Evolutionary conservation across 92 coral and sea anemone genomes (phyloP).

Genomic region (Isaurus tuberculatus): DNA sequence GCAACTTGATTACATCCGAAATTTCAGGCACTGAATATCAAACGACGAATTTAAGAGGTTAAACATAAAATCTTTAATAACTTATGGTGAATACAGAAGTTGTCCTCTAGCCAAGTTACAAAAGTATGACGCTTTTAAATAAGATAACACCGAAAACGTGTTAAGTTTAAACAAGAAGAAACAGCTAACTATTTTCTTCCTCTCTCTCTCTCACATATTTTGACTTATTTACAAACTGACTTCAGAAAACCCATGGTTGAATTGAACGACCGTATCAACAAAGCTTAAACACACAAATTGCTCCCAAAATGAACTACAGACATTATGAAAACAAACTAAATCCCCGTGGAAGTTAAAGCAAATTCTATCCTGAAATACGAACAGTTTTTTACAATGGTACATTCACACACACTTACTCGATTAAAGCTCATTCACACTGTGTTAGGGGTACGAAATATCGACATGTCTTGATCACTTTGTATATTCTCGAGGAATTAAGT

Average conservation of each 20-base stretch:
- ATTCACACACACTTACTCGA: conserved; percentile 26
- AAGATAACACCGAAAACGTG: conserved; percentile 36
- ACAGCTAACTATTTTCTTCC: conserved; percentile 1
- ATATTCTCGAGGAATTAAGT: conserved; percentile 49
- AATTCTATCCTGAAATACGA: conserved; percentile 5
- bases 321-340: conserved; percentile 6
- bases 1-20: conserved; percentile 20
- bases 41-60: conserved; percentile 50
- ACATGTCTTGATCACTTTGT: conserved; percentile 56
- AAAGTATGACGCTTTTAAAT: conserved; percentile 72
- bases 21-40: conserved; percentile 67
- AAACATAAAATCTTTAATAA: conserved; percentile 80
- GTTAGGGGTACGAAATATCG: conserved; percentile 28
- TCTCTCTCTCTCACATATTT: conserved; percentile 34
- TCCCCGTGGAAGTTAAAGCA: conserved; percentile 20
- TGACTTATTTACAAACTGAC: conserved; percentile 66
- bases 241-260: conserved; percentile 55
- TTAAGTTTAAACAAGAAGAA: conserved; percentile 14
- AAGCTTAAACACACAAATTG: conserved; percentile 37
- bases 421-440: conserved; percentile 32
- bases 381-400: conserved; percentile 6
- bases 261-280: conserved; percentile 49
- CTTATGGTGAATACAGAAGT: conserved; percentile 68
- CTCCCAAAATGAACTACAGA: conserved; percentile 20
- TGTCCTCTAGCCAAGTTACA: conserved; percentile 65